A percentile compares a stretch with the other conserved stretches of the same genome.
Evolutionary conservation across 2,888 invertebrate species (phyloP).

Genomic region (Lycaena phlaeas): DNA sequence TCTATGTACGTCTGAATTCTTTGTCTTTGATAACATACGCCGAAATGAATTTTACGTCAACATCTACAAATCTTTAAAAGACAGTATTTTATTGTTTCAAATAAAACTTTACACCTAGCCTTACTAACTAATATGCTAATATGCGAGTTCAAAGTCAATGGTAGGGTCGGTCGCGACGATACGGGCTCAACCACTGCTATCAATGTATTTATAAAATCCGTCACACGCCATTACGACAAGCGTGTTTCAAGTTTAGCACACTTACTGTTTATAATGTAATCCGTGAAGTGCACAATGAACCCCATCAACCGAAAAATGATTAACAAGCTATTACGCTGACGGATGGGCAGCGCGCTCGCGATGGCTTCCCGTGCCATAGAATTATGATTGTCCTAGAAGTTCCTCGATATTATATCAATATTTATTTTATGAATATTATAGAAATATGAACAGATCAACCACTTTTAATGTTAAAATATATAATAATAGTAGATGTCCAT

Average conservation of each 20-base stretch:
- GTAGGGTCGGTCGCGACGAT: constrained; percentile 39
- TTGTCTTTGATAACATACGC: no score
- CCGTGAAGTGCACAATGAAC: constrained; percentile 59
- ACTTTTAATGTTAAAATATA: no score
- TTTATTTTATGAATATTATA: no score
- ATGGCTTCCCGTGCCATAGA: constrained; percentile 59
- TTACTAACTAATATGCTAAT: constrained; percentile 9
- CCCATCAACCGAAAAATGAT: constrained; percentile 71
- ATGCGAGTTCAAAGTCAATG: constrained; percentile 62
- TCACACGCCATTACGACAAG: constrained; percentile 12
- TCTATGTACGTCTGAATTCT: no score
- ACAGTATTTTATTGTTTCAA: no score
- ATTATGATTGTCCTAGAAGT: constrained; percentile 18
- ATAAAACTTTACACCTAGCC: background rate
- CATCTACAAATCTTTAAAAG: no score
- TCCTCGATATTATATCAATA: no score
- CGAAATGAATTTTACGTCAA: no score
- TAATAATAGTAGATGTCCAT: no score
- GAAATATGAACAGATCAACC: no score
- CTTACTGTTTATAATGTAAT: constrained; percentile 47
- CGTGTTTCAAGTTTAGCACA: constrained; percentile 40
- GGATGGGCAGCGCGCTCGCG: constrained; percentile 60
- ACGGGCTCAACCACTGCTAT: constrained; percentile 33
- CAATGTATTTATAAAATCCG: constrained; percentile 23
- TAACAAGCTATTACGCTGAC: constrained; percentile 70